These are phyloP conservation scores for Tapera naevia DNA, from an alignment of 2,797 vertebrate species.

Conservation along the genomic window DNA sequence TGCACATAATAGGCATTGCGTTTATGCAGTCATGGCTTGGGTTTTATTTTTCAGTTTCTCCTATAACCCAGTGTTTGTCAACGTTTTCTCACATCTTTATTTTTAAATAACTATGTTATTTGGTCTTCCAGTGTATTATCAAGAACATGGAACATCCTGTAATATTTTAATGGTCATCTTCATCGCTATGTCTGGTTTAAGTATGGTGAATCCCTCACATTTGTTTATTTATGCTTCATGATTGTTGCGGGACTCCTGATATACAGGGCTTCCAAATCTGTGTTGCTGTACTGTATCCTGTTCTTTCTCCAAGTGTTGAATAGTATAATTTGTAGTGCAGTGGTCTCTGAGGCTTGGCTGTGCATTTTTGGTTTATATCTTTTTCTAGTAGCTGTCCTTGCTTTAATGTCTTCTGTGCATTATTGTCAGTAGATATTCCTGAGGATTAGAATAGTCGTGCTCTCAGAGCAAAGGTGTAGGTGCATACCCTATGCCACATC, in stretches of 20 bases:
- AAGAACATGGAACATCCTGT: not conserved
- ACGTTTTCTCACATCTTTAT: not conserved
- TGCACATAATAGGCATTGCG: not conserved
- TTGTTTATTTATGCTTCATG: not conserved
- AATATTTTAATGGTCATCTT: not conserved
- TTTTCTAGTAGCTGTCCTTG: not conserved
- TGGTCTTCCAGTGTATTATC: not conserved
- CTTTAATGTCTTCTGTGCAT: not conserved
- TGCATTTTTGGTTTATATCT: not conserved
- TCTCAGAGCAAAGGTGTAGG: not conserved
- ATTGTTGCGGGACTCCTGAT: not conserved
- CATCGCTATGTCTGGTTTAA: fast-evolving
- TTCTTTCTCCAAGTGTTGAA: not conserved
- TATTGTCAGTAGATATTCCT: not conserved
- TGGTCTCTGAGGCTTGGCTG: not conserved
- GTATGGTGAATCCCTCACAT: not conserved
- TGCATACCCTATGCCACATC: not conserved
- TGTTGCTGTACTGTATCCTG: not conserved
- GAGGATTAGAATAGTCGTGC: not conserved
- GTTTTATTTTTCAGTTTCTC: not conserved
- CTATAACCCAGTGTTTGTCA: not conserved
- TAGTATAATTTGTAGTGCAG: not conserved
- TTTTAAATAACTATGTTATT: not conserved
- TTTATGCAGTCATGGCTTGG: not conserved
- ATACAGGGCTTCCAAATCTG: not conserved